Evolutionary conservation across 2,888 invertebrate genomes (phyloP), one percentile per base, ranked within the genome.

Genomic region (Diadegma fenestrale): DNA sequence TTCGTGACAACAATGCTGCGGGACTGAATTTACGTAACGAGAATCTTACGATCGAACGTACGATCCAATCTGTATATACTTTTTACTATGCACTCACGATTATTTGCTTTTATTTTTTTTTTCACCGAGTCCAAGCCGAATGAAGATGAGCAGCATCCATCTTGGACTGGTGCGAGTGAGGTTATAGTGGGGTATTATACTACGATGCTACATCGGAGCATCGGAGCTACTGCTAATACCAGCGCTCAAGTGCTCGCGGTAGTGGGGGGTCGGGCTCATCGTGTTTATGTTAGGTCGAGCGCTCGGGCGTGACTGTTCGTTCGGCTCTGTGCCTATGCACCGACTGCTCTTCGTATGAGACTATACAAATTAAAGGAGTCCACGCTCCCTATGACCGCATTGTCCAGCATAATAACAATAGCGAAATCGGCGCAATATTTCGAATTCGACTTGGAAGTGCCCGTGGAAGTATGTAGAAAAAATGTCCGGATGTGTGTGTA

Each of bases 71-170:
- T 3, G 7, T 68, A 14, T 45, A 68, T 30, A 6, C 7, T 17
- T 30, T 4, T 1, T 3, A 30, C 8, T 33, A n/a, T 33, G 22
- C 73, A 30, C 17, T 17, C 48, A 19, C 19, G 48, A 64, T 37
- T 22, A 48, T 64, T 26, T 19, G 26, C 12, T 58, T 41, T 30
- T 45, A 41, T 43, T 30, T 10, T 72, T 30, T 43, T 54, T 54
- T 80, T 76, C 76, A 66, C 37, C 58, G 68, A 64, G 77, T 73
- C 68, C 33, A 54, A 72, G 77, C 66, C 37, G 76, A 76, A 61
- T 77, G 87, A 86, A 78, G 86, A 85, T 78, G 89, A 89, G 89
- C 88, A 89, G 89, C 88, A 89, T 89, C 90, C 90, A 90, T 90
- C 89, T 90, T 90, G 88, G 73, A 88, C 76, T 86, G 87, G 75